Base-by-base conservation (phyloP, 2,113 vertebrate genomes). In the Etheostoma cragini region DNA sequence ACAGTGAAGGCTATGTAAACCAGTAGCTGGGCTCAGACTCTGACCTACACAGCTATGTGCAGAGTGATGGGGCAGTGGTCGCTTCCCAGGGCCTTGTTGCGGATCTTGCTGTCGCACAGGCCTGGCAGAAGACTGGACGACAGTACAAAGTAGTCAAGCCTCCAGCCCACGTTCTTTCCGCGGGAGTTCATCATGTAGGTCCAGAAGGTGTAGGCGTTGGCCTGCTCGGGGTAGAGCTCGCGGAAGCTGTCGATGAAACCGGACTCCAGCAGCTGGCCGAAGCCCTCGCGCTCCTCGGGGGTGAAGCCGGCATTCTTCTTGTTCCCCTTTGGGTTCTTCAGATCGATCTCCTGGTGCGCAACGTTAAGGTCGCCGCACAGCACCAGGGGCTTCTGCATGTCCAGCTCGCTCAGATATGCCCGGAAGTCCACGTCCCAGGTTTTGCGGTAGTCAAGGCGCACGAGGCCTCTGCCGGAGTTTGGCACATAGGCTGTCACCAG, bases 171-270 rank as follows among this genome's bases (percentile, higher is more conserved):
- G 1, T 98, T 98, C 90, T 97, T 97, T 12, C 91, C 69, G 13
- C 97, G 94, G 17, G 96, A 65, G 45, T 97, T 97, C 96, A 97
- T 97, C 97, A 98, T 97, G 90, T 97, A 98, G 77, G 97, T 98
- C 97, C 97, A 98, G 93, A 98, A 98, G 81, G 96, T 97, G 74
- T 97, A 98, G 46, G 97, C 97, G 33, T 95, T 83, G 68, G 93
- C 77, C 8, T 95, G 94, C 21, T 95, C 91, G 0, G 97, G 97
- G 90, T 98, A 97, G 1, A 98, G 94, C 80, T 97, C 94, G 0
- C 97, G 95, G 88, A 98, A 98, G 87, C 95, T 97, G 91, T 98
- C 97, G 0, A 79, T 16, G 50, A 97, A 95, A 4, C 97, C 97
- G 1, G 94, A 94, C 0, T 74, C 91, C 76, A 98, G 92, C 64